Evolutionary conservation across 2,888 invertebrate species (phyloP).

Genomic region (Caenorhabditis sp.): DNA sequence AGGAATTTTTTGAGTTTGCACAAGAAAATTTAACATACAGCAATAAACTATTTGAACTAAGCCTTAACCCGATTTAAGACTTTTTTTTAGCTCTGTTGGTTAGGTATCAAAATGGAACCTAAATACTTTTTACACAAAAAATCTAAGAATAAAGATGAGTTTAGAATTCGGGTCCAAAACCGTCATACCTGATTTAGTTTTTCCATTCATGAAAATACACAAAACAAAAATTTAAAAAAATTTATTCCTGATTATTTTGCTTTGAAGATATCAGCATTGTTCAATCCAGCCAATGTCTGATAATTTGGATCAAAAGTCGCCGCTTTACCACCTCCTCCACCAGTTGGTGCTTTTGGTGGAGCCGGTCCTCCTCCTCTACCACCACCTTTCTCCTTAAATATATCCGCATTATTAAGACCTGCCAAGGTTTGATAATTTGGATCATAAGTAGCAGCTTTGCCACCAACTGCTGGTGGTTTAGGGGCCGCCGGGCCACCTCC

Average conservation of each 20-base stretch:
- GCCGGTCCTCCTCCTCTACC: constrained; percentile 4
- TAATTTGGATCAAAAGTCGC: constrained; percentile 38
- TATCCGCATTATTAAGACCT: constrained; percentile 3
- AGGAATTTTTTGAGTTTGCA: no score
- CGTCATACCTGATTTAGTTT: no score
- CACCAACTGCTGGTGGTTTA: neutral
- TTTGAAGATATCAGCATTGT: constrained; percentile 25
- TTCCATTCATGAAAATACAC: no score
- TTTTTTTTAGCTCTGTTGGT: no score
- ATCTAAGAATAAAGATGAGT: no score
- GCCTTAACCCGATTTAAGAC: no score
- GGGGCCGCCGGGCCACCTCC: neutral
- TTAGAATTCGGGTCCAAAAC: no score
- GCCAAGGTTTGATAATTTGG: constrained; percentile 7
- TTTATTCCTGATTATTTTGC: constrained; percentile 16
- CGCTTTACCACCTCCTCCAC: constrained; percentile 14
- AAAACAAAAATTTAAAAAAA: neutral
- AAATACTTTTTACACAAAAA: no score
- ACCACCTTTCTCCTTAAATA: constrained; percentile 4
- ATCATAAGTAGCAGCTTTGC: constrained; percentile 6
- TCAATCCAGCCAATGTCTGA: constrained; percentile 37
- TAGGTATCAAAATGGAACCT: no score
- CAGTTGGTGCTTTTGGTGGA: constrained; percentile 18
- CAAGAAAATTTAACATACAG: no score
- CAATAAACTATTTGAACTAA: no score